phyloP scores from a whole-genome alignment of 2,113 vertebrate species.

The Rhadina sibilatrix region DNA sequence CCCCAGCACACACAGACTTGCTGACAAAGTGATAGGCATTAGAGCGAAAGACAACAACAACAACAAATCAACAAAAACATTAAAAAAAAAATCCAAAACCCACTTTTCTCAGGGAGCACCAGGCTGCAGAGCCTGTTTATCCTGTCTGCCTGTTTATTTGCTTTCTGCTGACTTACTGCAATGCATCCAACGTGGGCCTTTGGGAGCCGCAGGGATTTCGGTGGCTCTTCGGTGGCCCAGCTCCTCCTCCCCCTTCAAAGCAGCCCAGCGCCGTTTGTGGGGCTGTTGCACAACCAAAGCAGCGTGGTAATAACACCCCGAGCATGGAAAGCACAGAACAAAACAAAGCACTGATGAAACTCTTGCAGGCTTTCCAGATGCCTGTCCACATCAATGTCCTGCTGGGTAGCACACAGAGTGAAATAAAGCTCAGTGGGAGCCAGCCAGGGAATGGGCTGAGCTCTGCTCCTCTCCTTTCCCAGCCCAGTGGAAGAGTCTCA shows the following conservation, averaged over 20 bases:
- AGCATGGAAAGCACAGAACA: background rate
- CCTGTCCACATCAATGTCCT: background rate
- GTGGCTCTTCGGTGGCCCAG: background rate
- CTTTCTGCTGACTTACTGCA: slow-evolving; percentile 11
- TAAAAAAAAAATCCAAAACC: too few relatives aligned
- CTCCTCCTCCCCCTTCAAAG: slow-evolving; percentile 25
- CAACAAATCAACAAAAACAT: background rate
- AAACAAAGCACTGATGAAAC: slow-evolving; percentile 1
- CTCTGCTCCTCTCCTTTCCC: background rate
- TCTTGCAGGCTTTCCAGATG: slow-evolving; percentile 10
- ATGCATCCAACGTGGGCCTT: background rate
- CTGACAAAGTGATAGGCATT: background rate
- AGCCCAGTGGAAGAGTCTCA: background rate
- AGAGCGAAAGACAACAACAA: background rate
- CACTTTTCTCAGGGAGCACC: background rate
- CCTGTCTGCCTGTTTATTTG: slow-evolving; percentile 14
- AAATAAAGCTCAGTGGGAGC: background rate
- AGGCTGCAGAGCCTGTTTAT: slow-evolving; percentile 12
- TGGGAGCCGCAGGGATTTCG: background rate
- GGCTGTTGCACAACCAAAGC: background rate
- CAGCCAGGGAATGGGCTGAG: background rate
- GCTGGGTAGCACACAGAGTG: background rate
- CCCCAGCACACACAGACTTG: background rate
- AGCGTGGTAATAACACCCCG: background rate
- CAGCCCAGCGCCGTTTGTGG: fast-evolving